A percentile compares a stretch with the other conserved stretches of the same genome.
Evolutionary conservation across 2,113 vertebrate genomes (phyloP).

Genomic region (Petromus typicus): DNA sequence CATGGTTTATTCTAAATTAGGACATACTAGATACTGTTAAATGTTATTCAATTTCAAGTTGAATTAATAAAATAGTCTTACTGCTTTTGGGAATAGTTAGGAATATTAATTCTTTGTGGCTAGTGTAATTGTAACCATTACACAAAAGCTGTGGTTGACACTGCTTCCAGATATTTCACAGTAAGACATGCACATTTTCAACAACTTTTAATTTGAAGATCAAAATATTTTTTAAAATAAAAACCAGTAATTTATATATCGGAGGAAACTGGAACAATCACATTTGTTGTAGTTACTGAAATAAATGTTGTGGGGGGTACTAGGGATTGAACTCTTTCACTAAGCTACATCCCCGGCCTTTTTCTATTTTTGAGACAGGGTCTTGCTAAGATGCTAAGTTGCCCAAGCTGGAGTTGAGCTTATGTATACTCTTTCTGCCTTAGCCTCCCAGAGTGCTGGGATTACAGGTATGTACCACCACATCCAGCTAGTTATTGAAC

Average conservation of each 20-base stretch:
- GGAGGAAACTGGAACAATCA: slow-evolving; percentile 62
- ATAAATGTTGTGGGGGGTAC: background rate
- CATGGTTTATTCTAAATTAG: slow-evolving; percentile 81
- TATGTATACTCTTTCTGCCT: background rate
- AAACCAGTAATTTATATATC: slow-evolving; percentile 26
- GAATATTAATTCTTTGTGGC: slow-evolving; percentile 42
- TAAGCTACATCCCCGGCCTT: background rate
- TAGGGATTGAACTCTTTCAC: background rate
- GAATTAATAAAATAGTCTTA: slow-evolving; percentile 50
- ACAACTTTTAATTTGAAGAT: slow-evolving; percentile 35
- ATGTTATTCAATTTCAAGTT: slow-evolving; percentile 33
- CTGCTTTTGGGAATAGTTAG: slow-evolving; percentile 51
- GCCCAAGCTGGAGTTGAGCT: background rate
- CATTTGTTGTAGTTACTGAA: slow-evolving; percentile 63
- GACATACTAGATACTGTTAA: slow-evolving; percentile 56
- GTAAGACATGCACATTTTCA: background rate
- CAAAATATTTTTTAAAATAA: slow-evolving; percentile 65
- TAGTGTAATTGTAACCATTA: background rate
- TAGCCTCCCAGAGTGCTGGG: background rate
- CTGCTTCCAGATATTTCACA: background rate
- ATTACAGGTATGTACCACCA: background rate
- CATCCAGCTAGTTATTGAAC: slow-evolving; percentile 21
- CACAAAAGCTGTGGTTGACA: background rate
- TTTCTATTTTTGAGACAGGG: background rate
- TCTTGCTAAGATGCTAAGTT: background rate